Evolutionary conservation across 2,797 vertebrate species (phyloP).

Genomic region (Graptemys geographica): DNA sequence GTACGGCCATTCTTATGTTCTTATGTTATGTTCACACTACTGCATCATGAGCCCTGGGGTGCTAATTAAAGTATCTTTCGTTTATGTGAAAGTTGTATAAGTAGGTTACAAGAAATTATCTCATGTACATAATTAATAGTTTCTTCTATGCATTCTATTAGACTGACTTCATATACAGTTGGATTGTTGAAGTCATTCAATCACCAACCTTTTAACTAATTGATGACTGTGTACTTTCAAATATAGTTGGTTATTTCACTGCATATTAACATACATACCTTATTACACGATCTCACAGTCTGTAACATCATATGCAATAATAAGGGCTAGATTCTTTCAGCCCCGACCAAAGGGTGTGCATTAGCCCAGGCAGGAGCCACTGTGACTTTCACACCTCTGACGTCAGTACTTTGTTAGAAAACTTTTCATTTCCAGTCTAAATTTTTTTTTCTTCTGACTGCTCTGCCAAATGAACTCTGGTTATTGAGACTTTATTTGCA

Average conservation of each 20-base stretch:
- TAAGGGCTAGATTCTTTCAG: not conserved
- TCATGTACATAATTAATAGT: not conserved
- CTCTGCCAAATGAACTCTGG: not conserved
- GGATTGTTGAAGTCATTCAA: not conserved
- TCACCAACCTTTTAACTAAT: not conserved
- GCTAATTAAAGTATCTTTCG: not conserved
- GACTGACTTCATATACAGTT: not conserved
- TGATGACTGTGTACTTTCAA: not conserved
- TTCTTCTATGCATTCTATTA: not conserved
- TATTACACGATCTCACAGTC: not conserved
- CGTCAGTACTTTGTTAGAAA: not conserved
- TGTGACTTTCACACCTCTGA: not conserved
- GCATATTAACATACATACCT: not conserved
- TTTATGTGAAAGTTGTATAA: not conserved
- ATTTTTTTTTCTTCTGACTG: not conserved
- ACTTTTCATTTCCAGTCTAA: too few relatives aligned
- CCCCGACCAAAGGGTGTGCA: not conserved
- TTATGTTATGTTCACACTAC: not conserved
- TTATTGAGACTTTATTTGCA: slow-evolving; percentile 1
- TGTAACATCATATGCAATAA: not conserved
- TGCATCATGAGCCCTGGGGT: not conserved
- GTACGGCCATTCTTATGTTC: too few relatives aligned
- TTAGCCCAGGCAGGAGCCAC: not conserved
- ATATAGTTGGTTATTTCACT: not conserved
- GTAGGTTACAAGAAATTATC: not conserved